Percentiles rank a stretch among this genome's conserved stretches.
Evolutionary conservation across 2,113 vertebrate genomes (phyloP).

Genomic region (Neotoma lepida): DNA sequence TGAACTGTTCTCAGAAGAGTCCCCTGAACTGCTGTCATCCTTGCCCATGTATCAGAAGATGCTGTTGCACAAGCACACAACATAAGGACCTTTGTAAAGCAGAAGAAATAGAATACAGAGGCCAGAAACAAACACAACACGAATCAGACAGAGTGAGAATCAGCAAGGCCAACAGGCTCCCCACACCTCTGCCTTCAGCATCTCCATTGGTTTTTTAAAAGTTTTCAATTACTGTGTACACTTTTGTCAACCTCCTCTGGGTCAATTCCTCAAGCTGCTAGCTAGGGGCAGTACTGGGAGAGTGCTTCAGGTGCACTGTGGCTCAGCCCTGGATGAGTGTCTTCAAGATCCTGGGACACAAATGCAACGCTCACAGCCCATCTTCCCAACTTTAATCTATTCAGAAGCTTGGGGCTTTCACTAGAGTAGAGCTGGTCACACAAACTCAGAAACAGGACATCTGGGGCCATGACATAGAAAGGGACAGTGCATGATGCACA

Average conservation of each 20-base stretch:
- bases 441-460: not conserved
- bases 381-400: not conserved
- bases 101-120: not conserved
- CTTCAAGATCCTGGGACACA: constrained; percentile 8
- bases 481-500: not conserved
- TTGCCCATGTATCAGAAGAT: not conserved
- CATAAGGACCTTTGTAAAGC: not conserved
- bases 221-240: not conserved
- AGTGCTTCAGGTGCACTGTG: not conserved
- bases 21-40: not conserved
- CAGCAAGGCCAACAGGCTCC: not conserved
- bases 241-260: not conserved
- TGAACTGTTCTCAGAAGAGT: not conserved
- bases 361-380: not conserved
- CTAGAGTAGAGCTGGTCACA: not conserved
- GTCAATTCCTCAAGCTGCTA: not conserved
- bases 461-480: not conserved
- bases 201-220: not conserved
- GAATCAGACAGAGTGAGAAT: not conserved
- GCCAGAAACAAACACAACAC: not conserved
- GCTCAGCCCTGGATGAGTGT: not conserved
- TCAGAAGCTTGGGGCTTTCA: constrained; percentile 28
- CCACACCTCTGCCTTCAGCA: not conserved
- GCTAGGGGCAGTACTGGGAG: not conserved
- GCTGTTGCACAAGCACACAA: not conserved